These are phyloP conservation scores for Oasisia sp. DNA, from an alignment of 2,888 invertebrate genomes.

Conservation along the genomic window DNA sequence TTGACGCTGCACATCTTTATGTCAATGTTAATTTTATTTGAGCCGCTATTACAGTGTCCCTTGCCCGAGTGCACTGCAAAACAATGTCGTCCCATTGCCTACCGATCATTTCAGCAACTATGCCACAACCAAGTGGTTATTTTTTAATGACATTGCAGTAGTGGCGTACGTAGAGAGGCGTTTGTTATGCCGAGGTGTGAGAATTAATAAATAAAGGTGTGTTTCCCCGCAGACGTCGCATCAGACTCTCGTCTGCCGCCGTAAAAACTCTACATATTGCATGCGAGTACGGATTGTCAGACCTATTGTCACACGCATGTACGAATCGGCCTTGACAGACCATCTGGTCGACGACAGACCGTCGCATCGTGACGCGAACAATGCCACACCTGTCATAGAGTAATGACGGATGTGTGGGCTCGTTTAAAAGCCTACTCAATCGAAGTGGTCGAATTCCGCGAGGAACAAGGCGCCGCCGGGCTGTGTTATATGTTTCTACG, in stretches of 20 bases:
- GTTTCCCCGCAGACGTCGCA: background rate
- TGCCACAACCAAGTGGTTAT: too few relatives aligned
- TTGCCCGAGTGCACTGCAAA: too few relatives aligned
- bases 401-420: background rate
- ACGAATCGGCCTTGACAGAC: background rate
- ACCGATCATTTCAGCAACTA: too few relatives aligned
- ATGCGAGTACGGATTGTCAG: background rate
- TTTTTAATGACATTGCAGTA: too few relatives aligned
- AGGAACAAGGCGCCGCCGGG: background rate
- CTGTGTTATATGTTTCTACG: background rate
- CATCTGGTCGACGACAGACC: background rate
- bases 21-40: too few relatives aligned
- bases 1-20: too few relatives aligned
- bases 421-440: slow-evolving; percentile 13
- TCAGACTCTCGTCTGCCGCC: background rate
- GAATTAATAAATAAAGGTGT: background rate
- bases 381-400: background rate
- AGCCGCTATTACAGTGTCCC: too few relatives aligned
- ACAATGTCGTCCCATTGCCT: too few relatives aligned
- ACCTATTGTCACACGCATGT: background rate
- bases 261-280: background rate
- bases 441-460: background rate
- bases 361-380: background rate
- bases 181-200: background rate
- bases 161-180: too few relatives aligned